phyloP scores from a whole-genome alignment of 2,888 invertebrate species.

The Erannis defoliaria region DNA sequence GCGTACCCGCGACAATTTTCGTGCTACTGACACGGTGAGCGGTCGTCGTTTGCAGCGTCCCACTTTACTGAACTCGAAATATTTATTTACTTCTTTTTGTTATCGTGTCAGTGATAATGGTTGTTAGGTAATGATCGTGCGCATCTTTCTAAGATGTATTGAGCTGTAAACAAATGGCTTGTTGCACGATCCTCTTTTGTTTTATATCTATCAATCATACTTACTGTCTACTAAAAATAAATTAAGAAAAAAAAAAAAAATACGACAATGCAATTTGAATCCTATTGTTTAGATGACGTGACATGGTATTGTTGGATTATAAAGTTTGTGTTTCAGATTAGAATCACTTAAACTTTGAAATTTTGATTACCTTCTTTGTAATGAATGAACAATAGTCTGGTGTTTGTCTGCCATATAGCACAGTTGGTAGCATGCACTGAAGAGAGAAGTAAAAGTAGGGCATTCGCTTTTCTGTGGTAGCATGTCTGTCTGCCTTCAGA shows the following conservation, averaged over 20 bases:
- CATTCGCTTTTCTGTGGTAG: no score
- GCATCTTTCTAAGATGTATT: conserved; percentile 36
- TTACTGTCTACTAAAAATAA: not conserved
- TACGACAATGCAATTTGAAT: not conserved
- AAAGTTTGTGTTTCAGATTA: not conserved
- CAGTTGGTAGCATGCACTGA: no score
- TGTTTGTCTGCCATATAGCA: no score
- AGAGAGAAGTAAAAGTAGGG: no score
- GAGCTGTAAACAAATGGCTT: conserved; percentile 15
- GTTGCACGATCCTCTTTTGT: conserved; percentile 6
- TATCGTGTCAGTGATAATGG: conserved; percentile 32
- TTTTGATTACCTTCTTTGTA: no score
- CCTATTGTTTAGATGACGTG: conserved; percentile 6
- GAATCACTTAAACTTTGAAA: not conserved
- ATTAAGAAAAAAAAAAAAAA: not conserved
- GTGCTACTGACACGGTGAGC: conserved; percentile 82
- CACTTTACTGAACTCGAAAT: conserved; percentile 62
- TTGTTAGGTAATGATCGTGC: conserved; percentile 38
- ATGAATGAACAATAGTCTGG: no score
- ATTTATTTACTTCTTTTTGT: conserved; percentile 54
- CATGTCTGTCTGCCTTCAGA: no score
- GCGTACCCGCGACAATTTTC: conserved; percentile 66
- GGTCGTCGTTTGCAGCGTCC: conserved; percentile 60
- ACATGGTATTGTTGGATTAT: not conserved
- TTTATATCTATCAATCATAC: conserved; percentile 7